phyloP scores from a whole-genome alignment of 1,140 invertebrate species.

The Drosophila eugracilis region DNA sequence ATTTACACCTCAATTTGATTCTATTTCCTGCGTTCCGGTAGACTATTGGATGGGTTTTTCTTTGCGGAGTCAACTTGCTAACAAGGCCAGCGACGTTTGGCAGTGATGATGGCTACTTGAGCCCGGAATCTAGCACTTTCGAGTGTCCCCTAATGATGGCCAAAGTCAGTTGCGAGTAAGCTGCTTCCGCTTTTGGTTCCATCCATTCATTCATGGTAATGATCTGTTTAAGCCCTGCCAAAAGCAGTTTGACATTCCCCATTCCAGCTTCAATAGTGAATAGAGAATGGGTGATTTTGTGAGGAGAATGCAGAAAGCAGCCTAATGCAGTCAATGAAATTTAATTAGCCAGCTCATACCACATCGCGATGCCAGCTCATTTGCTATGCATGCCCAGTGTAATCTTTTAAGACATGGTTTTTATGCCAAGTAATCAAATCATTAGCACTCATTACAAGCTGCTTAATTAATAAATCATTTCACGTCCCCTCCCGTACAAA shows the following conservation, averaged over 20 bases:
- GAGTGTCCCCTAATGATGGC: constrained; percentile 65
- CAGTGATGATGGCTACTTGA: constrained; percentile 58
- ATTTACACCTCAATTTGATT: constrained; percentile 83
- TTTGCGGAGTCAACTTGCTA: constrained; percentile 12
- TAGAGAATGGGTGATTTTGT: constrained; percentile 9
- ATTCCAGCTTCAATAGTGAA: neutral
- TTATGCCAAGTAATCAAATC: constrained; percentile 74
- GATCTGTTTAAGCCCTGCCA: constrained; percentile 50
- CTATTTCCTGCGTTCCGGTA: constrained; percentile 63
- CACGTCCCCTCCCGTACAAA: constrained; percentile 25
- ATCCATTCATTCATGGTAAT: constrained; percentile 71
- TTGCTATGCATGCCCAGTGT: constrained; percentile 31
- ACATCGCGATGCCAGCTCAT: constrained; percentile 17
- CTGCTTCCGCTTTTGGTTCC: constrained; percentile 39
- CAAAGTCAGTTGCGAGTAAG: constrained; percentile 23
- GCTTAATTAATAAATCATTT: constrained; percentile 75
- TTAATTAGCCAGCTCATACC: constrained; percentile 56
- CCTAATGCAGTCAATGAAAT: constrained; percentile 1
- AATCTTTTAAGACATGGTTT: constrained; percentile 27
- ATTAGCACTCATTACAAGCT: constrained; percentile 74
- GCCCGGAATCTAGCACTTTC: constrained; percentile 37
- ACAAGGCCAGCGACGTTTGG: constrained; percentile 21
- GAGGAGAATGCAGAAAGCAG: neutral
- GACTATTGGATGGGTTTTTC: constrained; percentile 31
- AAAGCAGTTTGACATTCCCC: constrained; percentile 10